Conservation (phyloP, 1,140 invertebrate species). For the Aphis gossypii region DNA sequence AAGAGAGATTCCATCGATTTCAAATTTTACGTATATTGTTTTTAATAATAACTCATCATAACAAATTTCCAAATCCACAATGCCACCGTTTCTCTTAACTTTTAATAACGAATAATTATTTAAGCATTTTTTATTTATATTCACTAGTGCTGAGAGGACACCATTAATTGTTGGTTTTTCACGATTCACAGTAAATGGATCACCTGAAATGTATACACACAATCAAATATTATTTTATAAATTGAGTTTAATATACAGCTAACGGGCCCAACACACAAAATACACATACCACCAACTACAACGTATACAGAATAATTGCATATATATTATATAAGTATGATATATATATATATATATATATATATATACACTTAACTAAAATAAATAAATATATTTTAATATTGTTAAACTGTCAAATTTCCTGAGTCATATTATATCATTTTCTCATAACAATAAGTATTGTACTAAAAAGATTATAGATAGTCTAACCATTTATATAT, state of each 20-base stretch:
- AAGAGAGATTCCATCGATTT: neutral
- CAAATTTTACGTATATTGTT: slow-evolving; percentile 8
- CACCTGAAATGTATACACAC: neutral
- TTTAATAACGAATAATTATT: neutral
- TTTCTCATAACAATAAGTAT: neutral
- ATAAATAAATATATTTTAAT: too few relatives aligned
- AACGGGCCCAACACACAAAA: neutral
- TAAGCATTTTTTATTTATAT: neutral
- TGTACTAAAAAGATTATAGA: neutral
- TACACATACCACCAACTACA: neutral
- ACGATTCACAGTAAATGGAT: neutral
- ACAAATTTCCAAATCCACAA: neutral
- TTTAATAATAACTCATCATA: neutral
- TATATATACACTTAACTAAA: neutral
- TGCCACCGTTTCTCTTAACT: neutral
- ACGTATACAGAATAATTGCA: neutral
- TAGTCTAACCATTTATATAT: neutral
- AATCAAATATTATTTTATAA: neutral
- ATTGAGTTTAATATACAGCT: neutral
- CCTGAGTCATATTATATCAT: neutral
- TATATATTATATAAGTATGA: too few relatives aligned
- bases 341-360: neutral
- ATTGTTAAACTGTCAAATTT: neutral
- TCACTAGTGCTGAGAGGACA: neutral
- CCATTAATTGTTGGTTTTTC: neutral